phyloP scores from a whole-genome alignment of 1,140 invertebrate species.

The Hylyphantes graminicola region DNA sequence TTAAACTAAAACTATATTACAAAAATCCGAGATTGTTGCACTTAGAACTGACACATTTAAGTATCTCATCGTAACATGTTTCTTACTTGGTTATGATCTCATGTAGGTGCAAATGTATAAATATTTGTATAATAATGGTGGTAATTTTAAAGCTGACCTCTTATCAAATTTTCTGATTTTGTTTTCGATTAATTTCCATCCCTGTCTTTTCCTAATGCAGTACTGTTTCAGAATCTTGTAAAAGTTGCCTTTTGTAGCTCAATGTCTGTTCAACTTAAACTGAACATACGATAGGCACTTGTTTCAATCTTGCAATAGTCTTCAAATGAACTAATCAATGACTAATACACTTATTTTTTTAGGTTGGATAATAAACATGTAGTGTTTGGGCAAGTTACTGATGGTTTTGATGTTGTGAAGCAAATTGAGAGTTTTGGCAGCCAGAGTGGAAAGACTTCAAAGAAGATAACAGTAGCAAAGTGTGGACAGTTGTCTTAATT shows the following conservation, averaged over 20 bases:
- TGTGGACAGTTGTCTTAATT: constrained; percentile 68
- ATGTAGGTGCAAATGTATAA: too few species aligned
- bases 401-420: constrained; percentile 96
- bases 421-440: constrained; percentile 73
- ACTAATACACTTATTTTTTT: not conserved
- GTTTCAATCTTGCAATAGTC: not conserved
- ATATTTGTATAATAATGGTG: too few species aligned
- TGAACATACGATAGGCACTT: not conserved
- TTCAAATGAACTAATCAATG: too few species aligned
- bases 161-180: too few species aligned
- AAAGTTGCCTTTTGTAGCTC: not conserved
- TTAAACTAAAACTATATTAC: too few species aligned
- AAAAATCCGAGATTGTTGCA: too few species aligned
- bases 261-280: not conserved
- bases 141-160: too few species aligned
- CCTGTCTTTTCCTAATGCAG: not conserved
- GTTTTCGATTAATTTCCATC: too few species aligned
- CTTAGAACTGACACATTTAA: too few species aligned
- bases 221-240: not conserved
- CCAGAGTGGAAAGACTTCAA: constrained; percentile 67
- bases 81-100: too few species aligned
- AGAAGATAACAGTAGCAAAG: constrained; percentile 67
- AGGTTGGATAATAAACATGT: constrained; percentile 91
- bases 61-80: too few species aligned
- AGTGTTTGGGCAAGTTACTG: constrained; percentile 94